phyloP scores from a whole-genome alignment of 2,797 vertebrate genomes.

The Megalops cyprinoides region DNA sequence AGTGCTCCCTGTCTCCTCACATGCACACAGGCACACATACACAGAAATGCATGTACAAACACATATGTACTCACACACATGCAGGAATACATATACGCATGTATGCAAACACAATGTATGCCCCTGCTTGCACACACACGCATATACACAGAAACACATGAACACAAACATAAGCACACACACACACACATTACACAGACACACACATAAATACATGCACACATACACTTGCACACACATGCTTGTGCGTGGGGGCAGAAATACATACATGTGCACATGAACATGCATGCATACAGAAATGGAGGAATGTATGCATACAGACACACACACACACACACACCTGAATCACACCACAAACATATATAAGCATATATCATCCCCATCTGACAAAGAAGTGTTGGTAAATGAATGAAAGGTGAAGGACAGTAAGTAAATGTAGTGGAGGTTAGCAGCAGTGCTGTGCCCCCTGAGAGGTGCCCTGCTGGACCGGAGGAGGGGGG shows the following conservation, averaged over 20 bases:
- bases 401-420: no score
- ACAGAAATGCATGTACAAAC: background rate
- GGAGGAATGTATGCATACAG: conserved; percentile 1
- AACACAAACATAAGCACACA: background rate
- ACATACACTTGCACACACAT: conserved; percentile 28
- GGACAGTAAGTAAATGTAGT: background rate
- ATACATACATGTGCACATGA: background rate
- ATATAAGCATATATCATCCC: conserved; percentile 28
- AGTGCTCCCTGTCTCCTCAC: background rate
- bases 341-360: conserved; percentile 46
- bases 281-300: background rate
- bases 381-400: background rate
- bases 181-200: background rate
- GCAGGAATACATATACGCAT: background rate
- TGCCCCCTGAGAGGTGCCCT: background rate
- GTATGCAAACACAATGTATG: conserved; percentile 40
- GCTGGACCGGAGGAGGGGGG: background rate
- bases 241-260: background rate
- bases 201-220: conserved; percentile 30
- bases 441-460: no score
- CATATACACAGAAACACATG: background rate
- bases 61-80: background rate
- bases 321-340: conserved; percentile 28
- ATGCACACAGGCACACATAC: background rate
- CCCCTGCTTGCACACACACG: background rate